Evolutionary conservation across 2,113 vertebrate genomes (phyloP).

Genomic region (Zosterops japonicus): DNA sequence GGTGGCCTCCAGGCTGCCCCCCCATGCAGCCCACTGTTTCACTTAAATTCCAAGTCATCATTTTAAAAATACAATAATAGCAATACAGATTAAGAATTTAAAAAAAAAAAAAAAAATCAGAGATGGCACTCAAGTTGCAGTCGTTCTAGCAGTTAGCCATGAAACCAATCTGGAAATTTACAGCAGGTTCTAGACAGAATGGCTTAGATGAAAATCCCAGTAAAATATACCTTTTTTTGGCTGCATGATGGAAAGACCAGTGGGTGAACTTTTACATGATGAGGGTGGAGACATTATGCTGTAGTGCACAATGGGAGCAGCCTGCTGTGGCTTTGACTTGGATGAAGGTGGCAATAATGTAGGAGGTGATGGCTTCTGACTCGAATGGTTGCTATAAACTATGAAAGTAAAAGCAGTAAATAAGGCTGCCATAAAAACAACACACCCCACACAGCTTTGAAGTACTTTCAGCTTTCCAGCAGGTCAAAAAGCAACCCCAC

Average conservation of each 20-base stretch:
- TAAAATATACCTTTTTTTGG: slow-evolving; percentile 59
- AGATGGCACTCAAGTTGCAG: neutral
- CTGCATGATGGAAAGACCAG: slow-evolving; percentile 65
- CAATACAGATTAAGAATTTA: neutral
- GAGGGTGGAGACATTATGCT: slow-evolving; percentile 62
- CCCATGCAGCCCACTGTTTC: neutral
- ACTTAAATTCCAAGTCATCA: neutral
- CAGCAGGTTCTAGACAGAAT: neutral
- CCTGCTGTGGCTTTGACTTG: slow-evolving; percentile 61
- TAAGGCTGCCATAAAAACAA: slow-evolving; percentile 12
- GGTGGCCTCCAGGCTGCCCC: neutral
- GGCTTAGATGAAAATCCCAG: slow-evolving; percentile 20
- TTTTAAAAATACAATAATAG: neutral
- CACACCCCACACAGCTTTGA: neutral
- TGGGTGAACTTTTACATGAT: slow-evolving; percentile 62
- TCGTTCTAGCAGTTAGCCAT: neutral
- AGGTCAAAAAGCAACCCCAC: neutral
- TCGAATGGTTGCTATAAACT: slow-evolving; percentile 64
- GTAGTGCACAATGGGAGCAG: slow-evolving; percentile 65
- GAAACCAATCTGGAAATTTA: neutral
- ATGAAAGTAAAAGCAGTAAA: slow-evolving; percentile 51
- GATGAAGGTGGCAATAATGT: slow-evolving; percentile 64
- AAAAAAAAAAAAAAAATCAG: neutral
- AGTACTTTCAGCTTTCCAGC: neutral
- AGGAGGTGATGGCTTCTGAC: slow-evolving; percentile 66